These are phyloP conservation scores for Odontophorus gujanensis DNA, from an alignment of 2,113 vertebrate species.

Conservation along the genomic window DNA sequence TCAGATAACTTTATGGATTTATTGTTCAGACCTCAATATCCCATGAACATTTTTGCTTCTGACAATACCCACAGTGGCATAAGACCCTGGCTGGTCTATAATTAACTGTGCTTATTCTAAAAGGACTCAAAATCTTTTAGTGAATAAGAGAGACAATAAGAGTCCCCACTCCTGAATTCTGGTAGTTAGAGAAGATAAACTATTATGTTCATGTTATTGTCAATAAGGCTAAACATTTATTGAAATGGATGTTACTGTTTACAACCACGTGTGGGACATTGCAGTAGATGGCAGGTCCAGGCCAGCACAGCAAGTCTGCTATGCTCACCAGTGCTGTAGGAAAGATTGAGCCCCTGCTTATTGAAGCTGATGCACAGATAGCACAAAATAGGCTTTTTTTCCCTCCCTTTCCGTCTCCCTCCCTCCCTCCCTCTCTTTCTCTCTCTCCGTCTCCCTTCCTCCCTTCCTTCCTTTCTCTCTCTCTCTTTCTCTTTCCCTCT, in stretches of 20 bases:
- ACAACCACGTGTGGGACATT: neutral
- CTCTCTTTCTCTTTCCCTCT: neutral
- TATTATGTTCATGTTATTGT: neutral
- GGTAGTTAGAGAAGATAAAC: neutral
- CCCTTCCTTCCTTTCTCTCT: neutral
- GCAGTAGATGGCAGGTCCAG: neutral
- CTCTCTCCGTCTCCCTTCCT: neutral
- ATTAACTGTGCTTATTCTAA: neutral
- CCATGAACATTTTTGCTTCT: neutral
- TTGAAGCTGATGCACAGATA: neutral
- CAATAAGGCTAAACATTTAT: neutral
- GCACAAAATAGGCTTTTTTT: neutral
- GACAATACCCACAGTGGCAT: neutral
- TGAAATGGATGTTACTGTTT: neutral
- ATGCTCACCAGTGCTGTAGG: fast-evolving
- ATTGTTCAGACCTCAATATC: neutral
- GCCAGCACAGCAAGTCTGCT: neutral
- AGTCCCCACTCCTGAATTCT: neutral
- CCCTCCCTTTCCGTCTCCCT: fast-evolving
- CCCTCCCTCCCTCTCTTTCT: neutral
- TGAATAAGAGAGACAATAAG: neutral
- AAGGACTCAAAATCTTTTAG: neutral
- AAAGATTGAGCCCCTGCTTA: neutral
- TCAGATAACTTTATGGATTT: neutral
- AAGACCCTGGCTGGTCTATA: neutral